Percentiles rank a stretch among this genome's conserved stretches.
phyloP scores from a whole-genome alignment of 2,113 vertebrate species.

The Tachysurus vachellii region DNA sequence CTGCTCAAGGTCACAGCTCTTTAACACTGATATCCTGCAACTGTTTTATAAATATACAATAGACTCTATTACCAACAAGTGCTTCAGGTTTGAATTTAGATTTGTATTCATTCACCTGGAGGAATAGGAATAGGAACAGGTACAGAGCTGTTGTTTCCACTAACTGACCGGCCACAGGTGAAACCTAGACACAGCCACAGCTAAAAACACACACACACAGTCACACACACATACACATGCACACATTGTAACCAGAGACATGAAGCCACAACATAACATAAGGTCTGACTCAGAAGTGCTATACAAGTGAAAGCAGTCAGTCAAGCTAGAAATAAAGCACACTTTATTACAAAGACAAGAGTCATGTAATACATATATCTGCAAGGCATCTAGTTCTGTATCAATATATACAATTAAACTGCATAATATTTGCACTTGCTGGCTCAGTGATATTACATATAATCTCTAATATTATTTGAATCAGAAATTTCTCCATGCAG shows the following conservation, averaged over 20 bases:
- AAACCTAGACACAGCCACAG: neutral
- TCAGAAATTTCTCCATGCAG: neutral
- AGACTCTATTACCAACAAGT: neutral
- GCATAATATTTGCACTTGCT: neutral
- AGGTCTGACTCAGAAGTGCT: conserved; percentile 6
- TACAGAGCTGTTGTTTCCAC: neutral
- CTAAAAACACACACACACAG: too few species aligned
- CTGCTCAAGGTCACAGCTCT: conserved; percentile 27
- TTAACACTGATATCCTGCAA: neutral
- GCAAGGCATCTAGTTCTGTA: neutral
- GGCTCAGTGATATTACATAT: too few species aligned
- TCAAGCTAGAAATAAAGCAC: neutral
- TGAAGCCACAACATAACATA: neutral
- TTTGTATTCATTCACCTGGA: neutral
- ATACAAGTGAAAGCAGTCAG: neutral
- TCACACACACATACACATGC: neutral
- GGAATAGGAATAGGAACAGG: neutral
- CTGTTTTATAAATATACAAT: neutral
- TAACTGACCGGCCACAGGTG: neutral
- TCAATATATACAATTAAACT: neutral
- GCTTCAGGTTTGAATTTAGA: neutral
- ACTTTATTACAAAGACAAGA: neutral
- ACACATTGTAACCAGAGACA: neutral
- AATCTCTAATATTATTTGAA: neutral
- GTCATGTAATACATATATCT: neutral